Evolutionary conservation across 2,797 vertebrate species (phyloP), one percentile per base, ranked within the genome.

Genomic region (Ctenosaura bakeri): DNA sequence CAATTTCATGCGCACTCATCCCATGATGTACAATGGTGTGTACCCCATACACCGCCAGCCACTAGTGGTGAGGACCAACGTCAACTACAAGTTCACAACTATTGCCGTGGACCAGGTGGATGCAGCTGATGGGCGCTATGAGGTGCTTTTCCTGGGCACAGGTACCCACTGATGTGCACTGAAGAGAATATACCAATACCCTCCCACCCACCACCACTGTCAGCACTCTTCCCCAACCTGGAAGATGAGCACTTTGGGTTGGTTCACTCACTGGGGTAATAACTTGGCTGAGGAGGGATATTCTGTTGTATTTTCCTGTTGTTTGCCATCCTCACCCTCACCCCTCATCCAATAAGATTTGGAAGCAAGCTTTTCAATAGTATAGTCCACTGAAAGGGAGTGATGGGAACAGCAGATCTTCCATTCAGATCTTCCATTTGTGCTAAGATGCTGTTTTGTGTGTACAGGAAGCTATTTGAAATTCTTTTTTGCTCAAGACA

Each of bases 121-220:
- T 0, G 99, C 99, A 16, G 98, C 99, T 5, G 99, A 99, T 0
- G 99, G 99, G 90, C 99, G 97, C 97, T 99, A 99, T 92, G 99
- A 99, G 97, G 99, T 99, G 97, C 98, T 99, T 94, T 99, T 99
- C 98, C 97, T 99, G 96, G 99, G 99, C 94, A 99, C 99, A 98
- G 99, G 99, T 99, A 98, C 97, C 97, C 97, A 93, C 91, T 93
- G 96, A 96, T 96, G 96, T 96, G 59, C 95, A 94, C 94, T 94
- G 94, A 94, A 96, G 93, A 94, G 92, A 96, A 95, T 0, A 91
- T 92, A 95, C 94, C 95, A 95, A 96, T 93, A 93, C 95, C 85
- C 38, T 74, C 71, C 82, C 79, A 12, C n/a, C 24, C 80, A 83
- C 77, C 93, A 94, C 46, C 95, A 89, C 0, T 79, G 91, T 42